phyloP scores from a whole-genome alignment of 1,140 invertebrate genomes.

The Psilanteris sp. region DNA sequence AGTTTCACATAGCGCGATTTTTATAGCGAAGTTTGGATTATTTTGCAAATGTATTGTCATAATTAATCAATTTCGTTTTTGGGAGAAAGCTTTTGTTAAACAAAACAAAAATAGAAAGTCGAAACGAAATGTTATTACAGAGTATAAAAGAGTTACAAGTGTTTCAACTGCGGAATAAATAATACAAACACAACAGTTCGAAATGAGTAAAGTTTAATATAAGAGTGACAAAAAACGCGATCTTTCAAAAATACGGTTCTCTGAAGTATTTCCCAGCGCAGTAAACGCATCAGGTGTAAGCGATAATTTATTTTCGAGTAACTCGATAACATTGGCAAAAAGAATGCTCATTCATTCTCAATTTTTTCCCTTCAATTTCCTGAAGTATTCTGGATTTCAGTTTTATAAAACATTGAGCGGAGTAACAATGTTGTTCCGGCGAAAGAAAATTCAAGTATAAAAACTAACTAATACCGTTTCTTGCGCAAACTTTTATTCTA shows the following conservation, averaged over 20 bases:
- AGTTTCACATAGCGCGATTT: no score
- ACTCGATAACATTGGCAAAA: slow-evolving; percentile 2
- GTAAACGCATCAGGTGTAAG: slow-evolving; percentile 21
- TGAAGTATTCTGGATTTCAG: background rate
- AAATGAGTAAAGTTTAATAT: slow-evolving; percentile 25
- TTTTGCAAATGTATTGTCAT: no score
- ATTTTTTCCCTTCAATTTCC: background rate
- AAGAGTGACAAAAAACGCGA: slow-evolving; percentile 19
- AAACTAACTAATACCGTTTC: no score
- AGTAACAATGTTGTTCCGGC: no score
- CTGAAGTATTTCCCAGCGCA: slow-evolving; percentile 37
- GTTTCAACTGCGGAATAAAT: slow-evolving; percentile 23
- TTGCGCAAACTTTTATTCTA: no score
- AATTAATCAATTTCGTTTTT: no score
- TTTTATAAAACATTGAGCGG: background rate
- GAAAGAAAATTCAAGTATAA: no score
- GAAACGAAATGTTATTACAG: no score
- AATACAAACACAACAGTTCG: slow-evolving; percentile 13
- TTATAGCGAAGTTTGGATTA: no score
- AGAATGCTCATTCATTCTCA: slow-evolving; percentile 2
- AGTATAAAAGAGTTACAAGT: no score
- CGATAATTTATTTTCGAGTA: slow-evolving; percentile 30
- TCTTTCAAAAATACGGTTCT: slow-evolving; percentile 25
- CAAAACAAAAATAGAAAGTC: no score
- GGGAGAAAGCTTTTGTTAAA: no score